phyloP scores from a whole-genome alignment of 2,797 vertebrate genomes.

The Labroides dimidiatus region DNA sequence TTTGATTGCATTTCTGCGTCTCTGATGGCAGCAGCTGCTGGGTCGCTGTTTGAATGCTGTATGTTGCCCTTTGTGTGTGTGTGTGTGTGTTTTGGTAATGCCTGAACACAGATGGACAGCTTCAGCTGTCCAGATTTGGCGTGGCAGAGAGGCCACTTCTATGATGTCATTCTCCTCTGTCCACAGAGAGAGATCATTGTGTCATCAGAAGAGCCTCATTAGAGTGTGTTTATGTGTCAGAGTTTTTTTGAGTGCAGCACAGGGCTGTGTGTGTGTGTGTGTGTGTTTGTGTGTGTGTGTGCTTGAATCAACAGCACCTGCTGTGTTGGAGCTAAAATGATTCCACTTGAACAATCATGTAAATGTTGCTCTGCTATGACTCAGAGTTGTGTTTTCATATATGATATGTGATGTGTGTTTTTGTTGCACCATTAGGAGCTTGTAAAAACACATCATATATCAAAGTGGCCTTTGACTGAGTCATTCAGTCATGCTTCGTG shows the following conservation, averaged over 20 bases:
- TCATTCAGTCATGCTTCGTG: too few relatives aligned
- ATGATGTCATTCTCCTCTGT: conserved; percentile 65
- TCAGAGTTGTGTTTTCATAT: background rate
- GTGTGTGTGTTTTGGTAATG: conserved; percentile 33
- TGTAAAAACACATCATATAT: too few relatives aligned
- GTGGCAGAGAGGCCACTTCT: conserved; percentile 48
- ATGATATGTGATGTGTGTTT: too few relatives aligned
- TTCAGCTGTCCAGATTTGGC: conserved; percentile 70
- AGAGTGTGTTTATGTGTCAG: conserved; percentile 19
- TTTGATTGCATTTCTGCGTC: conserved; percentile 38
- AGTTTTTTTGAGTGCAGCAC: conserved; percentile 15
- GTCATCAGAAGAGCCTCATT: conserved; percentile 41
- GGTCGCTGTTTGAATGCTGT: conserved; percentile 27
- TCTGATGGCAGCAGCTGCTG: conserved; percentile 66
- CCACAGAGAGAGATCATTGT: conserved; percentile 52
- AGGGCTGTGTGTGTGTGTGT: conserved; percentile 3
- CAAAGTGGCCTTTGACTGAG: too few relatives aligned
- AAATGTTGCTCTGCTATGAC: background rate
- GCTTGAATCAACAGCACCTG: conserved; percentile 11
- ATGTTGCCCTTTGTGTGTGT: conserved; percentile 30
- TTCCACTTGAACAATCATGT: background rate
- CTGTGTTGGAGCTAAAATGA: conserved; percentile 9
- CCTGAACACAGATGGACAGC: conserved; percentile 45
- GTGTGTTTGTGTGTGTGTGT: conserved; percentile 11
- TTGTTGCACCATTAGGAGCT: too few relatives aligned